Conservation (phyloP, 2,113 vertebrate genomes). For the Balaenoptera acutorostrata region DNA sequence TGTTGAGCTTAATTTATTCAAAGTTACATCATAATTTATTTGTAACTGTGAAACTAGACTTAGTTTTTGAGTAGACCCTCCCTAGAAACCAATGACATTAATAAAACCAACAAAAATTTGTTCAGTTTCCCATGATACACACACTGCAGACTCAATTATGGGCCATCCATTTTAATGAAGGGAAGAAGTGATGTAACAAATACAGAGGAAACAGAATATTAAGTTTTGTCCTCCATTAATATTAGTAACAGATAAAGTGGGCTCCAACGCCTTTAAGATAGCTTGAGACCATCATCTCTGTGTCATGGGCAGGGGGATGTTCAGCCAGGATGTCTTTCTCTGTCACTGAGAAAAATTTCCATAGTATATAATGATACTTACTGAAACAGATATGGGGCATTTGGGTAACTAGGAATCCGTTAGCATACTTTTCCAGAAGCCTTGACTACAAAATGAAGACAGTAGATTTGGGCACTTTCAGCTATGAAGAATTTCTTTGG, state of each 20-base stretch:
- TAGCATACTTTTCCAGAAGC: not conserved
- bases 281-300: too few species aligned
- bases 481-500: not conserved
- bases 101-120: not conserved
- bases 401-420: not conserved
- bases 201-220: not conserved
- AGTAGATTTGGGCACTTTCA: not conserved
- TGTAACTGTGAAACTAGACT: not conserved
- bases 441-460: not conserved
- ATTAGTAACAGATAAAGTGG: not conserved
- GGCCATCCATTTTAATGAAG: not conserved
- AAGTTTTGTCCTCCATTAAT: not conserved
- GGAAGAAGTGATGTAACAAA: not conserved
- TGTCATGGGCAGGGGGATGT: too few species aligned
- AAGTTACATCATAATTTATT: not conserved
- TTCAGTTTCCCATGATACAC: not conserved
- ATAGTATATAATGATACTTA: not conserved
- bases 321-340: too few species aligned
- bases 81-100: not conserved
- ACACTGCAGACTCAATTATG: not conserved
- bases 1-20: not conserved
- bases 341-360: not conserved
- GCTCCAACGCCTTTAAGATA: not conserved
- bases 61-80: not conserved
- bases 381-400: not conserved